Conservation (phyloP, 2,888 invertebrate species). For the Cheilosia impressa region DNA sequence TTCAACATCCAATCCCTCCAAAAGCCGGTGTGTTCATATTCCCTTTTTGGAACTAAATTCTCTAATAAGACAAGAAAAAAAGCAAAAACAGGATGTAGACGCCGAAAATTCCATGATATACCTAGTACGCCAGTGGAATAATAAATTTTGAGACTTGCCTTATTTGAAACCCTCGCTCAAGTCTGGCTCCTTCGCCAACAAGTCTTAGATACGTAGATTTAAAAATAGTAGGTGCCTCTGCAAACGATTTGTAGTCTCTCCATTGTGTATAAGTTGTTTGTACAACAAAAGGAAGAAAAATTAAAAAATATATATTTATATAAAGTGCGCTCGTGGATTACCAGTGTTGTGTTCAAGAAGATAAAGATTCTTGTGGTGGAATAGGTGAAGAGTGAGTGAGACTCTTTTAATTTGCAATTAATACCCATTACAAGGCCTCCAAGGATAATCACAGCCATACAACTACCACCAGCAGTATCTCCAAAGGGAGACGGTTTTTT, state of each 20-base stretch:
- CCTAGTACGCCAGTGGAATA: slow-evolving; percentile 59
- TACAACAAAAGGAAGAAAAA: slow-evolving; percentile 16
- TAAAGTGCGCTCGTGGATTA: slow-evolving; percentile 63
- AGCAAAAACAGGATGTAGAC: slow-evolving; percentile 55
- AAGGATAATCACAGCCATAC: slow-evolving; percentile 20
- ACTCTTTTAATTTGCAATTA: slow-evolving; percentile 40
- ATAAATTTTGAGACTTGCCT: slow-evolving; percentile 36
- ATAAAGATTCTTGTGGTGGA: slow-evolving; percentile 10
- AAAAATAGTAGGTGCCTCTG: neutral
- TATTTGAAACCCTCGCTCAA: slow-evolving; percentile 10
- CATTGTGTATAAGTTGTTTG: slow-evolving; percentile 23
- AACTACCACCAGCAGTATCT: neutral
- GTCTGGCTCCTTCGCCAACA: slow-evolving; percentile 22
- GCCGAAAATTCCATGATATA: slow-evolving; percentile 24
- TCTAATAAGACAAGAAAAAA: neutral
- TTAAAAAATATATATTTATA: neutral
- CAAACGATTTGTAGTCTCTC: neutral
- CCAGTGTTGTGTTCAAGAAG: slow-evolving; percentile 64
- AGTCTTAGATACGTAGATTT: slow-evolving; percentile 28
- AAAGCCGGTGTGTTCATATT: slow-evolving; percentile 35
- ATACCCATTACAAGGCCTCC: slow-evolving; percentile 25
- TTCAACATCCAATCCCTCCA: slow-evolving; percentile 41
- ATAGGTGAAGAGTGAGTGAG: slow-evolving; percentile 29
- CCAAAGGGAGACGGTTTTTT: neutral
- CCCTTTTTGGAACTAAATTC: slow-evolving; percentile 9